A percentile compares a stretch with the other conserved stretches of the same genome.
These are phyloP conservation scores for Hycleus cichorii DNA, from an alignment of 1,140 invertebrate species.

Conservation along the genomic window DNA sequence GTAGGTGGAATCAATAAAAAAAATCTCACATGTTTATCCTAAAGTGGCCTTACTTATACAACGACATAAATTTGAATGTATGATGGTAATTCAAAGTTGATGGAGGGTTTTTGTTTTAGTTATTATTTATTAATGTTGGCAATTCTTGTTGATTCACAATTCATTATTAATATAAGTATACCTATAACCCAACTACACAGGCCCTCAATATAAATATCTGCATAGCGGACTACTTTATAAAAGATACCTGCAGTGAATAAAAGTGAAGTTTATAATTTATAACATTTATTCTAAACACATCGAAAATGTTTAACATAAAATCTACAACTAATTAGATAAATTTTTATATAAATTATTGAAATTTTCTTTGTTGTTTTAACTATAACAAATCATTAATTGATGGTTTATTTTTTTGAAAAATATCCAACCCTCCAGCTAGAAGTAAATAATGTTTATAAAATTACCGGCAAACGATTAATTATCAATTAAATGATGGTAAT, in stretches of 20 bases:
- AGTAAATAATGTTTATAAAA: constrained; percentile 28
- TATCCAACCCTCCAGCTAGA: constrained; percentile 11
- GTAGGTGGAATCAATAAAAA: too few relatives aligned
- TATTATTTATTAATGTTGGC: too few relatives aligned
- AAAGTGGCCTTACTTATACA: too few relatives aligned
- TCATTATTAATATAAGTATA: not conserved
- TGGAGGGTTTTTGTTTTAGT: too few relatives aligned
- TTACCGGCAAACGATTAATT: constrained; percentile 29
- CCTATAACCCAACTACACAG: constrained; percentile 9
- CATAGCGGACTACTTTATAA: constrained; percentile 16
- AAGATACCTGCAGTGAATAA: constrained; percentile 12
- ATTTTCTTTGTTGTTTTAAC: too few relatives aligned
- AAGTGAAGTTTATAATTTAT: constrained; percentile 7
- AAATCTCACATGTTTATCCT: too few relatives aligned
- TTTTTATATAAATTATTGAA: too few relatives aligned
- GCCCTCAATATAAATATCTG: constrained; percentile 16
- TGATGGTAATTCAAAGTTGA: too few relatives aligned
- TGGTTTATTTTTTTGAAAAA: constrained; percentile 12
- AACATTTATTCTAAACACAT: constrained; percentile 10
- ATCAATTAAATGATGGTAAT: constrained; percentile 27
- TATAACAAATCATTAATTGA: constrained; percentile 11
- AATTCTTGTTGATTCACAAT: too few relatives aligned
- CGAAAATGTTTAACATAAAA: not conserved
- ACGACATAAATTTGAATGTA: too few relatives aligned
- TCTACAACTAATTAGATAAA: too few relatives aligned